Base-by-base conservation (phyloP, 2,113 vertebrate genomes). In the Egretta garzetta region DNA sequence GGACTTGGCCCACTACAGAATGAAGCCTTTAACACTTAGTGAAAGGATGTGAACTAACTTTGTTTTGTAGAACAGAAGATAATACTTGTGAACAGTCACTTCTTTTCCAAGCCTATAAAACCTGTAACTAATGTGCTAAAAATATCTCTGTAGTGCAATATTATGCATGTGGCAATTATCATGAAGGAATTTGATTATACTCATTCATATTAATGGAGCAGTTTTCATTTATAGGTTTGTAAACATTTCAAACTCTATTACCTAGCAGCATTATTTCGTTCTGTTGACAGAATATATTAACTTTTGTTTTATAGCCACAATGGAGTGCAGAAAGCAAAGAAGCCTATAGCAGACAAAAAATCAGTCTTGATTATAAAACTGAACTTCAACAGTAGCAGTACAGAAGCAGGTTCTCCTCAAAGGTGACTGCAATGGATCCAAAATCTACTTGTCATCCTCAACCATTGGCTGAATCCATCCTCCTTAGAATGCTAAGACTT, bases 211-310 rank as follows among this genome's bases (percentile, higher is more conserved):
- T 98, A 98, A 96, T 94, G 60, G 52, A 86, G 32, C 50, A 80
- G 45, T 96, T 97, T 98, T 98, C 96, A 97, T 94, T 98, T 98
- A 96, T 95, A 93, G 60, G 91, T 98, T 97, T 98, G 95, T 98
- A 98, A 98, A 98, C 97, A 97, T 96, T 98, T 98, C 96, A 96
- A 90, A 97, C 71, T 97, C 97, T 97, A 97, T 97, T 98, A 97
- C 86, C 94, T 96, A 81, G 49, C 60, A 94, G 80, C 53, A 91
- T 97, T 97, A 97, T 96, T 97, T 97, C 95, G 95, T 79, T 95
- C 90, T 87, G 37, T 96, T 96, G 97, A 97, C 95, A 98, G 95
- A 96, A 94, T 95, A 93, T 83, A 96, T 97, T 98, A 95, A 91
- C 80, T 88, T 98, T 93, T 95, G 75, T 95, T 98, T 97, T 97